These are phyloP conservation scores for Bolinopsis microptera DNA, from an alignment of 37 sponge, comb jelly and placozoan species.

Conservation along the genomic window DNA sequence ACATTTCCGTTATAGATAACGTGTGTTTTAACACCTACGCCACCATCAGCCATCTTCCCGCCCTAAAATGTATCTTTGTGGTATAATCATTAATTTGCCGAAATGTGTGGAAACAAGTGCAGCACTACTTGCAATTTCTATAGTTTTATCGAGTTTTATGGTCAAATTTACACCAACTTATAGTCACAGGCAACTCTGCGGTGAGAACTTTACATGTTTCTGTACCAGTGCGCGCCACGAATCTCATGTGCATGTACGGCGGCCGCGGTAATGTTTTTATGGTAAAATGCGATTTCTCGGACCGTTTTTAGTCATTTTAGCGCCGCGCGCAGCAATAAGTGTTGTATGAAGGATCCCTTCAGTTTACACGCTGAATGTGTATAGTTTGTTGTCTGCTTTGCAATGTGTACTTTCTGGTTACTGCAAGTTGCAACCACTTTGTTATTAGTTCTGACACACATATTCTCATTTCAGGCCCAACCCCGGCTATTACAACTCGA, in stretches of 20 bases:
- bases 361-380: neutral
- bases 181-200: too few species aligned
- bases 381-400: neutral
- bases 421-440: too few species aligned
- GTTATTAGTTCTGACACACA: too few species aligned
- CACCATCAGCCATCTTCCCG: neutral
- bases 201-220: too few species aligned
- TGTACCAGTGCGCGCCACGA: neutral
- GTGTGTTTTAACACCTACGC: neutral
- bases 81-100: too few species aligned
- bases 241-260: neutral
- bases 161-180: too few species aligned
- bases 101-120: too few species aligned
- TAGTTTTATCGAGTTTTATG: too few species aligned
- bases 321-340: neutral
- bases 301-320: neutral
- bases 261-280: neutral
- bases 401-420: neutral
- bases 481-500: slow-evolving; percentile 42
- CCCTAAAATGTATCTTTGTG: too few species aligned
- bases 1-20: neutral
- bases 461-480: slow-evolving; percentile 33
- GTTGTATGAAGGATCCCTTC: neutral
- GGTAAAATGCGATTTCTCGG: neutral
- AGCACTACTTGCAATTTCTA: too few species aligned